A percentile compares a stretch with the other conserved stretches of the same genome.
phyloP scores from a whole-genome alignment of 2,113 vertebrate genomes.

The Eidolon helvum region DNA sequence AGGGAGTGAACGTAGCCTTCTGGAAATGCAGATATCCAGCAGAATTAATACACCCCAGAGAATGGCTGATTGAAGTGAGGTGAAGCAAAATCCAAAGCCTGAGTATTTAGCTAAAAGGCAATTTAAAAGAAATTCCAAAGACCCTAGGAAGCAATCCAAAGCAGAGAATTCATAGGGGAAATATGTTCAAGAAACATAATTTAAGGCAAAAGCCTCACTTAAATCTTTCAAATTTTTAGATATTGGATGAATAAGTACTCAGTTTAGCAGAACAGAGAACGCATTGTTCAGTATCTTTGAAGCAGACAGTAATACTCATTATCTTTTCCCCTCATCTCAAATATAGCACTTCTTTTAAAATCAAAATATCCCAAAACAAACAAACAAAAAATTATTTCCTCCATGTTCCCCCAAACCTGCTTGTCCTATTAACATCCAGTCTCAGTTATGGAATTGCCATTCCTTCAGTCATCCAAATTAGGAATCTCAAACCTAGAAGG shows the following conservation, averaged over 20 bases:
- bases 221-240: not conserved
- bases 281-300: not conserved
- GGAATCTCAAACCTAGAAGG: not conserved
- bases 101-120: constrained; percentile 18
- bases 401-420: not conserved
- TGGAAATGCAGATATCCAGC: constrained; percentile 77
- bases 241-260: not conserved
- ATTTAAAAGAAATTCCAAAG: constrained; percentile 36
- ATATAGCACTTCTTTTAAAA: constrained; percentile 22
- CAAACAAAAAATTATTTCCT: not conserved
- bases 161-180: not conserved
- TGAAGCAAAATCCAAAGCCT: constrained; percentile 62
- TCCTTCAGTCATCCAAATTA: not conserved
- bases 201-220: not conserved
- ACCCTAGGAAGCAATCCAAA: not conserved
- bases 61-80: constrained; percentile 70
- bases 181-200: not conserved
- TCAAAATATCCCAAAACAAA: not conserved
- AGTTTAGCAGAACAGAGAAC: constrained; percentile 9
- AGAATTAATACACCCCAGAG: constrained; percentile 72
- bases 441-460: not conserved
- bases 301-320: not conserved
- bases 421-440: not conserved
- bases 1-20: constrained; percentile 71
- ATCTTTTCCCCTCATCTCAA: not conserved